Conservation (phyloP, 2,797 vertebrate genomes). For the Anolis apletophallus region DNA sequence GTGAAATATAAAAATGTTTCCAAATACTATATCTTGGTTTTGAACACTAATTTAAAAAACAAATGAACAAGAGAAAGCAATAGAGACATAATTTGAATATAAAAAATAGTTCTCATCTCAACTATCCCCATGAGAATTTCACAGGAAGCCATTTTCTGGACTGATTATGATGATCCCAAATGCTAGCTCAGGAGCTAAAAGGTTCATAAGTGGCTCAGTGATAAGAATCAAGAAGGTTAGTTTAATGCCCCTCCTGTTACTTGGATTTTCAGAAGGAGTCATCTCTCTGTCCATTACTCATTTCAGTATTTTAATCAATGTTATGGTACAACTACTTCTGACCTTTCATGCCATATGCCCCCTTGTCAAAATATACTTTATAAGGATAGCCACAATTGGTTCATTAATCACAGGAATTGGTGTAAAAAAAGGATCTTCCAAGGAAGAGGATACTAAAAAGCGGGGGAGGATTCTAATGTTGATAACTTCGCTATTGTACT, state of each 20-base stretch:
- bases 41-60: no score
- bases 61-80: no score
- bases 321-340: slow-evolving; percentile 68
- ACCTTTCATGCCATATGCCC: slow-evolving; percentile 69
- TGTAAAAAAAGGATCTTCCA: slow-evolving; percentile 56
- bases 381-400: slow-evolving; percentile 61
- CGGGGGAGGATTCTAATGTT: slow-evolving; percentile 11
- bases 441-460: background rate
- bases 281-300: slow-evolving; percentile 39
- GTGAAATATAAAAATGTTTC: no score
- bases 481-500: slow-evolving; percentile 66
- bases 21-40: no score
- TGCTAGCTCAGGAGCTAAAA: background rate
- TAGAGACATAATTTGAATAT: no score
- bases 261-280: slow-evolving; percentile 22
- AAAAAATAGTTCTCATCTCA: no score
- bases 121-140: background rate
- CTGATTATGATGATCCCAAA: background rate
- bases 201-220: slow-evolving; percentile 34
- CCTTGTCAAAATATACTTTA: slow-evolving; percentile 51
- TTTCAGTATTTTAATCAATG: slow-evolving; percentile 69
- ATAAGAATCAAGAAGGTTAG: slow-evolving; percentile 21
- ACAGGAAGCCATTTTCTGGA: background rate
- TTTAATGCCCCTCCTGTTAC: slow-evolving; percentile 15
- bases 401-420: slow-evolving; percentile 62